These are phyloP conservation scores for Calameuta idolon DNA, from an alignment of 2,888 invertebrate genomes.

Conservation along the genomic window DNA sequence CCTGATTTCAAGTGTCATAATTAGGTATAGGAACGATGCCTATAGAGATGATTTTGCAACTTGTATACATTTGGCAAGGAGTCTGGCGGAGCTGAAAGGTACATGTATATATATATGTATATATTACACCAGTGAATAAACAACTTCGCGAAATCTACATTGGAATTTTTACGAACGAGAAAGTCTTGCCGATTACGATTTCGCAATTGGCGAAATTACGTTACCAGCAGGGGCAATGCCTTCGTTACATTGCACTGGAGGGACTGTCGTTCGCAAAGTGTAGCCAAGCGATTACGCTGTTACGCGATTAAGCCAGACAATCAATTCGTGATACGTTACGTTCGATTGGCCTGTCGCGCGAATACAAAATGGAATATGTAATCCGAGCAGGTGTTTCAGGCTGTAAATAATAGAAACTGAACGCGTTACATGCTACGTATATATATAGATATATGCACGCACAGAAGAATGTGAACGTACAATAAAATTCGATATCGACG, in stretches of 20 bases:
- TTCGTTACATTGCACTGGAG: neutral
- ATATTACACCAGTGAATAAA: no score
- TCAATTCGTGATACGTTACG: neutral
- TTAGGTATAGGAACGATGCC: neutral
- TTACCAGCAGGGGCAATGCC: neutral
- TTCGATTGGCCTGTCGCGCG: neutral
- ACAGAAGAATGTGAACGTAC: neutral
- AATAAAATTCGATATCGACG: neutral
- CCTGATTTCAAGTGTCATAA: neutral
- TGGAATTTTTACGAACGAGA: neutral
- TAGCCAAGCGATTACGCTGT: neutral
- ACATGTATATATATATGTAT: no score
- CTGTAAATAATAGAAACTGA: neutral
- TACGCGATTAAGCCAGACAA: neutral
- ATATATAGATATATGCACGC: neutral
- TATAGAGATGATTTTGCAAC: neutral
- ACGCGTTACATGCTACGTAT: neutral
- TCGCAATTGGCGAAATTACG: neutral
- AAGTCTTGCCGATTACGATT: neutral
- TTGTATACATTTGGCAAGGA: neutral
- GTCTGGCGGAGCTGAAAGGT: neutral
- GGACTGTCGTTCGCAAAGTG: neutral
- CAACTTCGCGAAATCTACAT: neutral
- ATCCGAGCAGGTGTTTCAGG: neutral
- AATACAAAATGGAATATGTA: neutral